Percentiles rank a stretch among this genome's conserved stretches.
Evolutionary conservation across 2,888 invertebrate genomes (phyloP).

Genomic region (Mythimna vitellina): DNA sequence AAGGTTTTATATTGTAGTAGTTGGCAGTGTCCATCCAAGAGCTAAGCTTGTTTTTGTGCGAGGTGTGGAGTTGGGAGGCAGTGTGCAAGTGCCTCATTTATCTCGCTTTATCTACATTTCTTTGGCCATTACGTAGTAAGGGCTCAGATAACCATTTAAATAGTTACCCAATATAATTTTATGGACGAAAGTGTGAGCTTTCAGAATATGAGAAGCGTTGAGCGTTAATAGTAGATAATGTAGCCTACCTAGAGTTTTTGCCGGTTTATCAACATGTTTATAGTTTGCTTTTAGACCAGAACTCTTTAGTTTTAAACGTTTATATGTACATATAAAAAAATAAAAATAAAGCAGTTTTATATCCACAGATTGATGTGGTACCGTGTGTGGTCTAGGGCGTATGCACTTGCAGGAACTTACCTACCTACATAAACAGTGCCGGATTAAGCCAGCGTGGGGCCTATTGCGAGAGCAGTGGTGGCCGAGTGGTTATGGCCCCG

Average conservation of each 20-base stretch:
- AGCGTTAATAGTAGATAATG: background rate
- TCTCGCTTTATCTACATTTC: constrained; percentile 48
- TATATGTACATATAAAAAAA: too few relatives aligned
- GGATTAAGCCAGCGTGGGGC: too few relatives aligned
- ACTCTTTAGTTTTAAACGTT: background rate
- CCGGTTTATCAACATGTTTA: background rate
- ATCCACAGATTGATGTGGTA: background rate
- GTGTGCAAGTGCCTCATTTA: constrained; percentile 48
- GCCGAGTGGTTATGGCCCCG: too few relatives aligned
- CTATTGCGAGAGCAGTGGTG: too few relatives aligned
- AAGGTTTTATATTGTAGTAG: constrained; percentile 42
- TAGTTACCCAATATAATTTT: constrained; percentile 48
- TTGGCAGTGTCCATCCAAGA: constrained; percentile 30
- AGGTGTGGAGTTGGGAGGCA: constrained; percentile 38
- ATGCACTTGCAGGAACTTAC: constrained; percentile 18
- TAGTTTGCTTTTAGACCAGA: background rate
- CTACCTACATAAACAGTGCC: too few relatives aligned
- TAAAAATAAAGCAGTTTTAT: constrained; percentile 13
- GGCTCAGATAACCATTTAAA: constrained; percentile 47
- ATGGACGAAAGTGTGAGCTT: constrained; percentile 35
- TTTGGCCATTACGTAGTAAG: constrained; percentile 36
- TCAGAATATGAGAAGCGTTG: constrained; percentile 20
- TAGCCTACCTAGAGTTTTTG: too few relatives aligned
- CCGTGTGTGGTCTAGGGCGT: constrained; percentile 32
- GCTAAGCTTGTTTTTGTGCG: constrained; percentile 48